Conservation (phyloP, 1,140 invertebrate species). For the Teleogryllus occipitalis region DNA sequence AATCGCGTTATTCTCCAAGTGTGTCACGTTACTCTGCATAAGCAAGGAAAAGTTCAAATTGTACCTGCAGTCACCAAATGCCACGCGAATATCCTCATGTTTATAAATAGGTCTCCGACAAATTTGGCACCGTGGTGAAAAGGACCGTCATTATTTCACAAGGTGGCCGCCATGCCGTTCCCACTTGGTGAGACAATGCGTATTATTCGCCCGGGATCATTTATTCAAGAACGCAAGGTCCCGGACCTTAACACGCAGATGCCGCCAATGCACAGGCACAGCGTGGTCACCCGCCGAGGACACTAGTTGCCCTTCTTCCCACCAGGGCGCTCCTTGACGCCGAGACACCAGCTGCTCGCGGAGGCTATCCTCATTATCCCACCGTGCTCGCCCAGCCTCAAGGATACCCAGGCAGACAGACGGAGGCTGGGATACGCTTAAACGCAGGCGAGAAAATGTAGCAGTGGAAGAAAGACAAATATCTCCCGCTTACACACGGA, state of each 20-base stretch:
- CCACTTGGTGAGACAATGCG: neutral
- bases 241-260: too few relatives aligned
- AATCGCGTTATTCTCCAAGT: neutral
- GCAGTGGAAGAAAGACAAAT: neutral
- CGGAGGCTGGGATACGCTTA: too few relatives aligned
- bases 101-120: neutral
- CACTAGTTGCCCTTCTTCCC: too few relatives aligned
- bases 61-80: neutral
- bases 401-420: too few relatives aligned
- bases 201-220: conserved; percentile 1
- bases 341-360: neutral
- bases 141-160: neutral
- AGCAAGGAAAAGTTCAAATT: neutral
- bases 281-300: too few relatives aligned
- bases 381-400: too few relatives aligned
- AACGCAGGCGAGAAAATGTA: neutral
- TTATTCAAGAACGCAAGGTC: neutral
- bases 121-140: neutral
- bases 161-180: neutral
- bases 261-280: too few relatives aligned
- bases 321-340: too few relatives aligned
- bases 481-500: neutral
- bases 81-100: neutral
- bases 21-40: neutral
- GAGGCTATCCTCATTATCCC: neutral